phyloP scores from a whole-genome alignment of 2,888 invertebrate genomes.

The Drosophila nigricruria region DNA sequence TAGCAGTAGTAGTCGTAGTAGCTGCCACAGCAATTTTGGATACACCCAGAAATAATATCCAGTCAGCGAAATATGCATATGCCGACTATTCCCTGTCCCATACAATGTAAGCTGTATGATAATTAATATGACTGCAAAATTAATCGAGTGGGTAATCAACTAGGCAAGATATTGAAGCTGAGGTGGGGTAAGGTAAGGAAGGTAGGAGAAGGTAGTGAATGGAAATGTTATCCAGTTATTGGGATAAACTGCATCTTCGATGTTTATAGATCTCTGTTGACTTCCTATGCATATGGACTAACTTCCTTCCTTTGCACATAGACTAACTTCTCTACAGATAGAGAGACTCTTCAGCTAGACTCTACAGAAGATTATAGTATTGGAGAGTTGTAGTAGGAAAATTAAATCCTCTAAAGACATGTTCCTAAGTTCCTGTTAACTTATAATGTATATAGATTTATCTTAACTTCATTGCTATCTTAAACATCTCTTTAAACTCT shows the following conservation, averaged over 20 bases:
- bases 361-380: too few species aligned
- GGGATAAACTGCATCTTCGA: neutral
- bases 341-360: too few species aligned
- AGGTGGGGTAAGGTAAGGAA: neutral
- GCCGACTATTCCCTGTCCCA: conserved; percentile 7
- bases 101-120: conserved; percentile 2
- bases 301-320: too few species aligned
- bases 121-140: conserved; percentile 1
- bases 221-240: neutral
- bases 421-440: too few species aligned
- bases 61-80: conserved; percentile 51
- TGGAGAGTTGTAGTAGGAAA: too few species aligned
- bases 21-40: conserved; percentile 40
- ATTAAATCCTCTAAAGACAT: too few species aligned
- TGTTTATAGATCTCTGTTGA: too few species aligned
- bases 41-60: conserved; percentile 27
- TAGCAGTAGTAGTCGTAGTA: conserved; percentile 10
- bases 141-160: conserved; percentile 1
- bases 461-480: neutral
- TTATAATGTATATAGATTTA: neutral
- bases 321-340: too few species aligned
- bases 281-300: too few species aligned
- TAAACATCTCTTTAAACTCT: neutral
- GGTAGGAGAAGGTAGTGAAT: neutral
- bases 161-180: neutral